These are phyloP conservation scores for Megaptera novaeangliae DNA, from an alignment of 2,113 vertebrate genomes.

Conservation along the genomic window DNA sequence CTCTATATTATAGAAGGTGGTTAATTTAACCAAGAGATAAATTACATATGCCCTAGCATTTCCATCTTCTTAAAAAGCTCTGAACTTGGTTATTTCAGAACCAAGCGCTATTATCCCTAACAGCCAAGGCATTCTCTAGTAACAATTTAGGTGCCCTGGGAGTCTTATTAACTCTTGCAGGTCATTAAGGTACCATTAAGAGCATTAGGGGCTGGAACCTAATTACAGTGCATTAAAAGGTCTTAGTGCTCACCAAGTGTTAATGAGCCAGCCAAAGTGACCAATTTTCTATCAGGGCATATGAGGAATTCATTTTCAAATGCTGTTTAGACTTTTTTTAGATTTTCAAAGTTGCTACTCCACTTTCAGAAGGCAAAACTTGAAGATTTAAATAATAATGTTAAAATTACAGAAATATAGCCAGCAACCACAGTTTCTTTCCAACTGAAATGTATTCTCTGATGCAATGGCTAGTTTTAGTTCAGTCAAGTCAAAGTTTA, in stretches of 20 bases:
- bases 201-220: not conserved
- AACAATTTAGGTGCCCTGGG: not conserved
- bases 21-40: slow-evolving; percentile 61
- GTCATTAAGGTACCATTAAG: not conserved
- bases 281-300: not conserved
- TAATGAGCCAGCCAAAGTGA: not conserved
- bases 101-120: slow-evolving; percentile 8
- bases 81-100: slow-evolving; percentile 31
- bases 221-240: not conserved
- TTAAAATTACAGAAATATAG: not conserved
- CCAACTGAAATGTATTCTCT: not conserved
- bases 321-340: not conserved
- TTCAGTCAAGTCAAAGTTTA: not conserved
- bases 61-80: not conserved
- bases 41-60: slow-evolving; percentile 3
- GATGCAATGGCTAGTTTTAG: not conserved
- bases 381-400: not conserved
- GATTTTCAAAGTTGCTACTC: not conserved
- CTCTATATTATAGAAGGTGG: not conserved
- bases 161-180: slow-evolving; percentile 23
- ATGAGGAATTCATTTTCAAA: not conserved
- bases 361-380: not conserved
- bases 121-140: not conserved
- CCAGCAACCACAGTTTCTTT: not conserved
- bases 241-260: not conserved